Evolutionary conservation across 2,113 vertebrate genomes (phyloP).

Genomic region (Coptodon rendalli): DNA sequence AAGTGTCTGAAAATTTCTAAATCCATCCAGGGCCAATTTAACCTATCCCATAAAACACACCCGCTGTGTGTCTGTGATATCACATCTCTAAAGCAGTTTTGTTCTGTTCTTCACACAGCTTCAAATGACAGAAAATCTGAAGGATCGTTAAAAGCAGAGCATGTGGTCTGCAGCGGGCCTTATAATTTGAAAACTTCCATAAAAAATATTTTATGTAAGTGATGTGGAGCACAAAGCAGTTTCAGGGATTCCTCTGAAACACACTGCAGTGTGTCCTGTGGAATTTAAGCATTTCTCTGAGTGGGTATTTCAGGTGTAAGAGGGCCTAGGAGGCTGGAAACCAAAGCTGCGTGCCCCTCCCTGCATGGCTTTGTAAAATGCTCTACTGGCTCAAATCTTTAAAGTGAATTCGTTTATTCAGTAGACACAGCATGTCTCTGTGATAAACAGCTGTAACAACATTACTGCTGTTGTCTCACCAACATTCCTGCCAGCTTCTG

Average conservation of each 20-base stretch:
- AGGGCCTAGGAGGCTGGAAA: neutral
- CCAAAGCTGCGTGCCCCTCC: neutral
- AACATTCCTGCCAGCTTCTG: slow-evolving; percentile 93
- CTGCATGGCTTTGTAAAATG: neutral
- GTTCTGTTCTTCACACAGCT: neutral
- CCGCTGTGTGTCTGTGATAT: neutral
- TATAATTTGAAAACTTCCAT: neutral
- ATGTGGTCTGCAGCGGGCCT: neutral
- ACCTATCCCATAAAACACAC: neutral
- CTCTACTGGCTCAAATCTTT: neutral
- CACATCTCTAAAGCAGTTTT: neutral
- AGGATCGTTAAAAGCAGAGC: neutral
- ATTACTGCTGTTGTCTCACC: slow-evolving; percentile 72
- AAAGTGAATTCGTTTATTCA: neutral
- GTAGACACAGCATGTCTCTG: neutral
- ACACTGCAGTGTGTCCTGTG: neutral
- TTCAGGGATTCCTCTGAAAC: neutral
- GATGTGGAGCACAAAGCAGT: neutral
- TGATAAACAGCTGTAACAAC: neutral
- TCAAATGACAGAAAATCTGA: neutral
- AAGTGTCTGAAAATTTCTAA: neutral
- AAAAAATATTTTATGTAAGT: neutral
- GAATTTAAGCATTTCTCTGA: neutral
- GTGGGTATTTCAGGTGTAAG: neutral
- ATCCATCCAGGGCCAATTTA: neutral